Conservation (phyloP, 2,888 invertebrate species). For the Heliconius ethilla region DNA sequence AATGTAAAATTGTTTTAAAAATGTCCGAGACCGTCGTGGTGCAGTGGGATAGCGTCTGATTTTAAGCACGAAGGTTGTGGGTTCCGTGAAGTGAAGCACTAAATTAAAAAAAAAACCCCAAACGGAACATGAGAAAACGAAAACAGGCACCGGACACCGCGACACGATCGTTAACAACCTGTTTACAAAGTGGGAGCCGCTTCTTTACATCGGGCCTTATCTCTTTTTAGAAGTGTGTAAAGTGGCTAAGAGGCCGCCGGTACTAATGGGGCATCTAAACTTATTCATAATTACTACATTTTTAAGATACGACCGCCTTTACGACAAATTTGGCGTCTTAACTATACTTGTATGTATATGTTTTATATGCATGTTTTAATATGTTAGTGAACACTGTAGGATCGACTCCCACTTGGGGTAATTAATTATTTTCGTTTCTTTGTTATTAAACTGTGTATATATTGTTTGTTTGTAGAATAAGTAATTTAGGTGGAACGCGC, state of each 20-base stretch:
- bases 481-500: neutral
- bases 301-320: constrained; percentile 42
- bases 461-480: neutral
- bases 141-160: constrained; percentile 36
- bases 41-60: too few species aligned
- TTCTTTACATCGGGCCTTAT: constrained; percentile 70
- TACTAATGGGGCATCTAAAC: constrained; percentile 64
- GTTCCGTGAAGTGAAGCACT: neutral
- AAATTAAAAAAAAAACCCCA: neutral
- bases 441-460: neutral
- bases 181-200: constrained; percentile 69
- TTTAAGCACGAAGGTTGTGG: too few species aligned
- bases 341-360: constrained; percentile 36
- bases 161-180: constrained; percentile 71
- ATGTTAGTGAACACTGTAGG: constrained; percentile 8
- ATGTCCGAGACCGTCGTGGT: neutral
- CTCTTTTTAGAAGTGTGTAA: constrained; percentile 65
- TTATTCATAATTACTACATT: constrained; percentile 64
- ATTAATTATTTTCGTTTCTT: neutral
- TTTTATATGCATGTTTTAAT: constrained; percentile 4
- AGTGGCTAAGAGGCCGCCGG: constrained; percentile 51
- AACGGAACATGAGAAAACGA: neutral
- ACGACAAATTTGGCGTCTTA: constrained; percentile 41
- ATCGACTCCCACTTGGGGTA: neutral
- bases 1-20: neutral